Base-by-base conservation (phyloP, 2,797 vertebrate genomes). In the Falco rusticolus region DNA sequence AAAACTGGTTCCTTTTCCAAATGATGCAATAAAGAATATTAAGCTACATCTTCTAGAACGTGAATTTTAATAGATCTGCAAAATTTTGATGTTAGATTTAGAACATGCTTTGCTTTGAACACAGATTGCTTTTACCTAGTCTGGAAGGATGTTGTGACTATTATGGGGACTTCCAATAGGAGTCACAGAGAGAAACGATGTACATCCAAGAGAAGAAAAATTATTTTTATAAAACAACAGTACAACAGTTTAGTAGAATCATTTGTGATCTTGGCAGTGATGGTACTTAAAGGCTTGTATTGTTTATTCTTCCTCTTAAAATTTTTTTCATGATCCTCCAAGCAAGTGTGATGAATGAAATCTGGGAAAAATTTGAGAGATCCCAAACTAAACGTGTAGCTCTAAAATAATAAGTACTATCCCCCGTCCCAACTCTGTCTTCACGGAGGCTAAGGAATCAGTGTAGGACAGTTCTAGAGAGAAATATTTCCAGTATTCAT, bases 71-170 rank as follows among this genome's bases (percentile, higher is more conserved):
- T 78, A 77, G 19, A 37, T 95, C 9, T 81, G 47, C 29, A 48
- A 81, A 50, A 17, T 89, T 96, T 85, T 89, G 45, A 65, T 80
- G 69, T 71, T 95, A 69, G 65, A 78, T 92, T 94, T 61, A 71
- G 64, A 91, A 80, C 21, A 51, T 0, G 1, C 39, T 81, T 85
- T 83, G 10, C 71, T 92, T 89, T 85, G 57, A 80, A 68, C 0
- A 3, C 15, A 0, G 2, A 25, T 48, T 82, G 25, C 47, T 89
- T 88, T 87, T 87, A 75, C 41, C 11, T 68, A 18, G 17, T 89
- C 41, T 61, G 45, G 13, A 85, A 93, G 69, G 41, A 83, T 83
- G 24, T 48, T 54, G 20, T 80, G 94, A 29, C 63, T 74, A 16
- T 85, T 88, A 33, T 8, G 22, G 24, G 13, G n/a, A 61, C 26